Base-by-base conservation (phyloP, 2,797 vertebrate genomes). In the Phyllotis vaccarum region DNA sequence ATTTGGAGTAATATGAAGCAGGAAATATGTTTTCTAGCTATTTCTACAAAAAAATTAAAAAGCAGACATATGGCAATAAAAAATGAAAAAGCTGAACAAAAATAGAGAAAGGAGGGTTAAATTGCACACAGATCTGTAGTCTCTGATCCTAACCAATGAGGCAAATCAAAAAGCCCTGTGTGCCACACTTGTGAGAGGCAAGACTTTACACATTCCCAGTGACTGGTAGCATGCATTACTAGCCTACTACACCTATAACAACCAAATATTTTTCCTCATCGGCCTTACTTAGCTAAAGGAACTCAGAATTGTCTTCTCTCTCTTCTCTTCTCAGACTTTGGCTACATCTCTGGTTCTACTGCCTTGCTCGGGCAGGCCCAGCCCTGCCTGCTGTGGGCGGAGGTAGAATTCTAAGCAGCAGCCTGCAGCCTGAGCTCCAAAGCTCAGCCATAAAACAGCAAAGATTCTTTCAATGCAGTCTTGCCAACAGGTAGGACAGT, bases 401-500 rank as follows among this genome's bases (percentile, higher is more conserved):
- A 76, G 60, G 60, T 4, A 70, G 16, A 74, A 76, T 70, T 93
- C 91, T 62, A 94, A 88, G 29, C 46, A 94, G 92, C 40, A 82
- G 34, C 60, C 22, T 54, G 90, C 78, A 86, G 34, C 34, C 56
- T 34, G 19, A 60, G 52, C 34, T 74, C 64, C 64, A 62, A 91
- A 92, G 4, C 46, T 75, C 56, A 92, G 49, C 62, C 78, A 89
- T 94, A 91, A 31, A 14, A 87, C 66, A 93, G 70, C 80, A 58
- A 90, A 91, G 81, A 64, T 34, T 85, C 78, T 90, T 88, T 93
- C 94, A 78, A 92, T 40, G 10, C 17, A 56, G 11, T 43, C 72
- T 93, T 72, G 81, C 92, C 90, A 94, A 96, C 82, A 97, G 88
- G 94, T 93, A 88, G 88, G 91, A 93, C 29, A 46, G 46, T 64